These are phyloP conservation scores for Poeciliopsis prolifica DNA, from an alignment of 2,113 vertebrate species.

Conservation along the genomic window DNA sequence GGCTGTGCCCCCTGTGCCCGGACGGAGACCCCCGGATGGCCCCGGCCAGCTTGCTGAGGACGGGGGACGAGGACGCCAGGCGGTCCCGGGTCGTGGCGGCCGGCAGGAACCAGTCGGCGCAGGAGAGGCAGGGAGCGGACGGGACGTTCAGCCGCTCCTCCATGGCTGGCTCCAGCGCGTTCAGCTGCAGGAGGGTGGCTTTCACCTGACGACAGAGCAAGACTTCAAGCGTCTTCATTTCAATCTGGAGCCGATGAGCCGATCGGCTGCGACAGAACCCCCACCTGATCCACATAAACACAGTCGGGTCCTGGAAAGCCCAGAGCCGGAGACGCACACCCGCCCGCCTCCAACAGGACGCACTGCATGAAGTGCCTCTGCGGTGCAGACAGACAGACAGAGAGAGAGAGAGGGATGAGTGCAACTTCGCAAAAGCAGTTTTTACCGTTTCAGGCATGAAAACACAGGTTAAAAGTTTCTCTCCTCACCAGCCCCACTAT, in stretches of 20 bases:
- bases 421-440: neutral
- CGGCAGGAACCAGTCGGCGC: constrained; percentile 90
- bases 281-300: constrained; percentile 91
- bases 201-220: constrained; percentile 75
- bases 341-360: constrained; percentile 91
- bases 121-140: constrained; percentile 83
- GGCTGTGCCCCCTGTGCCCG: constrained; percentile 69
- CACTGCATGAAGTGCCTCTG: constrained; percentile 92
- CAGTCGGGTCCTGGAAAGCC: constrained; percentile 91
- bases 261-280: neutral
- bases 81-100: constrained; percentile 74
- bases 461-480: neutral
- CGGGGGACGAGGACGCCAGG: constrained; percentile 76
- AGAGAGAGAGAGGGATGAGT: neutral
- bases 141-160: constrained; percentile 84
- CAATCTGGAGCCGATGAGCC: neutral
- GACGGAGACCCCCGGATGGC: constrained; percentile 70
- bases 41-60: constrained; percentile 82
- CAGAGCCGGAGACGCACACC: constrained; percentile 84
- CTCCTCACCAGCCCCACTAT: constrained; percentile 90
- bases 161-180: constrained; percentile 82
- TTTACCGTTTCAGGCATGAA: neutral
- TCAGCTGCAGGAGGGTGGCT: constrained; percentile 89
- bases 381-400: constrained; percentile 7
- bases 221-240: neutral